Evolutionary conservation across 1,140 invertebrate species (phyloP).

Genomic region (Drosophila littoralis): DNA sequence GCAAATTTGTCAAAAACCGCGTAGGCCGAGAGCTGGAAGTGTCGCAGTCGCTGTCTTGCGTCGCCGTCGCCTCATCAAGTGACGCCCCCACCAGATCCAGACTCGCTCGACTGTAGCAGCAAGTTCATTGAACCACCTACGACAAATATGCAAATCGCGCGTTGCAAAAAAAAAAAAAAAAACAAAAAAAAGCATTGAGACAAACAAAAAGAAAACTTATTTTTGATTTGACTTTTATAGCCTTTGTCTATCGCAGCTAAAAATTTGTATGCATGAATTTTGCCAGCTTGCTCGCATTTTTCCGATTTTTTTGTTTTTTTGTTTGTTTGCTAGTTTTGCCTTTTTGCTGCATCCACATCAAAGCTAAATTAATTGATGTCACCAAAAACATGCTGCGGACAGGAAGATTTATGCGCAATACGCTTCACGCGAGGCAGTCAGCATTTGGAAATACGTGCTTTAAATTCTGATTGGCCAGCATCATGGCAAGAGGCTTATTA

Average conservation of each 20-base stretch:
- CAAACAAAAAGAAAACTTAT: slow-evolving; percentile 69
- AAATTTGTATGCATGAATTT: slow-evolving; percentile 46
- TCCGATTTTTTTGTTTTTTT: slow-evolving; percentile 8
- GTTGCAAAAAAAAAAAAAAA: slow-evolving; percentile 54
- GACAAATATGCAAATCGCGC: slow-evolving; percentile 78
- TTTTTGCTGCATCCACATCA: slow-evolving; percentile 46
- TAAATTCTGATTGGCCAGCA: slow-evolving; percentile 49
- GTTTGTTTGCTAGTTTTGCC: background rate
- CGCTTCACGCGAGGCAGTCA: slow-evolving; percentile 38
- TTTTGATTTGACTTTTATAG: slow-evolving; percentile 69
- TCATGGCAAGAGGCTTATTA: slow-evolving; percentile 20
- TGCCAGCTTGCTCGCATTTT: slow-evolving; percentile 36
- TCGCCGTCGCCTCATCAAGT: slow-evolving; percentile 60
- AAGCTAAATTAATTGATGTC: slow-evolving; percentile 66
- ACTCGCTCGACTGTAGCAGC: slow-evolving; percentile 42
- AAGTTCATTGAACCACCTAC: slow-evolving; percentile 82
- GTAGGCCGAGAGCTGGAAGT: slow-evolving; percentile 69
- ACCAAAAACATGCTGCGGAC: slow-evolving; percentile 43
- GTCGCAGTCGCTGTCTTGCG: slow-evolving; percentile 50
- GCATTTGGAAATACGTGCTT: slow-evolving; percentile 59
- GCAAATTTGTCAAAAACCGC: slow-evolving; percentile 79
- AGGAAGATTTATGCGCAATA: slow-evolving; percentile 59
- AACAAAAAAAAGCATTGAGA: slow-evolving; percentile 49
- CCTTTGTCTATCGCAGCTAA: slow-evolving; percentile 55
- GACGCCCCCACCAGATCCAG: slow-evolving; percentile 62